phyloP scores from a whole-genome alignment of 64 coral and sea anemone species.

The Stichodactyla mertensii region DNA sequence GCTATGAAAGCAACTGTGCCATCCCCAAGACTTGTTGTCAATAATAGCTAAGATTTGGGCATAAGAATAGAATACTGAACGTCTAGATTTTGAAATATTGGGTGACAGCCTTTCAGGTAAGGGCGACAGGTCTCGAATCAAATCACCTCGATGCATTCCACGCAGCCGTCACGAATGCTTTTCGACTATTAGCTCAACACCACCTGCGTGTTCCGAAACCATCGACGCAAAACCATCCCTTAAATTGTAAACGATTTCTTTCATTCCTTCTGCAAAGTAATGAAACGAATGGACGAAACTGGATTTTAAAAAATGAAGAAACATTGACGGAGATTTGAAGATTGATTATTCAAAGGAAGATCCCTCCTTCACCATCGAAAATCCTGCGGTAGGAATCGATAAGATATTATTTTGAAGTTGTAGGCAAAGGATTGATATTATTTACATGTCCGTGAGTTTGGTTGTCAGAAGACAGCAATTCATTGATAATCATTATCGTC shows the following conservation, averaged over 20 bases:
- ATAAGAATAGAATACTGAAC: not conserved
- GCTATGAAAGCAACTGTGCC: not conserved
- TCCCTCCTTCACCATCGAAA: constrained; percentile 7
- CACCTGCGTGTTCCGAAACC: not conserved
- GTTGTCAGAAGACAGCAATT: constrained; percentile 18
- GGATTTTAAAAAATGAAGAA: not conserved
- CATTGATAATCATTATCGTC: constrained; percentile 20
- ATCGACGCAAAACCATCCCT: not conserved
- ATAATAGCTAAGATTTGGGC: not conserved
- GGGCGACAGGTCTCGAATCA: constrained; percentile 11
- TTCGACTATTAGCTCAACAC: constrained; percentile 9
- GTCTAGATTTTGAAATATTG: constrained; percentile 3
- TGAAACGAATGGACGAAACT: not conserved
- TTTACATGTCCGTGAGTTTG: not conserved
- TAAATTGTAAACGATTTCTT: not conserved
- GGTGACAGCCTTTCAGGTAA: constrained; percentile 1
- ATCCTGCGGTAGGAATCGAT: not conserved
- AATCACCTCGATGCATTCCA: not conserved
- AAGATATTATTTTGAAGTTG: constrained; percentile 12
- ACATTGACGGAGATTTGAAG: not conserved
- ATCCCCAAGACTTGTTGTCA: constrained; percentile 8
- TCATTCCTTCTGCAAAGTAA: not conserved
- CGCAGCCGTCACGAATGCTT: not conserved
- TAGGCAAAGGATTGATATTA: not conserved
- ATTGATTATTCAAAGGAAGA: not conserved